phyloP scores from a whole-genome alignment of 2,113 vertebrate genomes.

The Rhadina sibilatrix region DNA sequence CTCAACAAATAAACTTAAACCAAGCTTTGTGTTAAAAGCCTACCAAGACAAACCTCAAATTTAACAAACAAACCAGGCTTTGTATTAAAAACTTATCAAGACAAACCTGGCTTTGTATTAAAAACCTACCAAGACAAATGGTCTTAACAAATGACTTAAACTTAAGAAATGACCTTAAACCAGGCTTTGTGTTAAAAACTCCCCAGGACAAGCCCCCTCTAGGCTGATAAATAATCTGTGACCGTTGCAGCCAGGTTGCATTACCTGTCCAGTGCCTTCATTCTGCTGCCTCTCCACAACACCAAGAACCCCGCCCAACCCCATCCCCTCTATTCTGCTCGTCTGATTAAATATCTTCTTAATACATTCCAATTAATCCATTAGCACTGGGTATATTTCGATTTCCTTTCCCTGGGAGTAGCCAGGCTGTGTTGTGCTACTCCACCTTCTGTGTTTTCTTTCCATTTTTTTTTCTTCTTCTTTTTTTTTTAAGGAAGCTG shows the following conservation, averaged over 20 bases:
- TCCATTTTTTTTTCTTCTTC: background rate
- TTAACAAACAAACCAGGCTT: background rate
- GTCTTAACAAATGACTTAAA: too few relatives aligned
- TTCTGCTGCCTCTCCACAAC: background rate
- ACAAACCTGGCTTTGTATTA: background rate
- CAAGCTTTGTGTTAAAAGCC: background rate
- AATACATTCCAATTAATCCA: background rate
- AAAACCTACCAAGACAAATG: too few relatives aligned
- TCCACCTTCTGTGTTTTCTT: background rate
- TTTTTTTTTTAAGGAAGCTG: background rate
- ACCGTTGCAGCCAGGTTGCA: fast-evolving
- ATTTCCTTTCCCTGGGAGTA: background rate
- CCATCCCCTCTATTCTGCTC: background rate
- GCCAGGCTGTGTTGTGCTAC: background rate
- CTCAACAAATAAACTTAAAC: background rate
- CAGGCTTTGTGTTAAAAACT: background rate
- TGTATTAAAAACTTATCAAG: background rate
- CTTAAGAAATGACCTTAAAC: background rate
- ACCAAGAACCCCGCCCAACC: background rate
- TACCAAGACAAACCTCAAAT: too few relatives aligned
- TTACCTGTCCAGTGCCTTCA: background rate
- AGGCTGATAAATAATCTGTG: background rate
- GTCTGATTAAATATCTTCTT: background rate
- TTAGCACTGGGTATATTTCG: background rate
- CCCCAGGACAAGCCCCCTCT: background rate